Evolutionary conservation across 2,888 invertebrate genomes (phyloP), one percentile per base, ranked within the genome.

Genomic region (Acleris emargana): DNA sequence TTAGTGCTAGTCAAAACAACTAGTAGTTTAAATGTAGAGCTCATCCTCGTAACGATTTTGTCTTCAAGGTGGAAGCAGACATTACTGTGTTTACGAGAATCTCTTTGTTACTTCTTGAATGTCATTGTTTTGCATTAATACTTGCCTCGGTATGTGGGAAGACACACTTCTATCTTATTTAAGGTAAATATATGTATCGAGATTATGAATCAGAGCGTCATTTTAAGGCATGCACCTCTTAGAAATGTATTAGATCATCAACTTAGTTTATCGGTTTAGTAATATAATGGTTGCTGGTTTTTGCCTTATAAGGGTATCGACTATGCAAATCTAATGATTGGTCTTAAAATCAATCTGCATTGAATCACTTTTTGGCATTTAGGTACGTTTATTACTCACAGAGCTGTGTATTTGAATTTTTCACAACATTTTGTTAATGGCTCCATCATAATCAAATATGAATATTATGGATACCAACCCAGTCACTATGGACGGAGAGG

Each of bases 271-370:
- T 32, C 22, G 20, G 51, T 57, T 58, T 66, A 52, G 51, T 60
- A 60, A 64, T 52, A 25, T 43, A 42, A 20, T 57, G 43, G 43
- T 53, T 55, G 51, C 57, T 38, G 20, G 57, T 61, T 61, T 25
- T 45, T 66, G 57, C 51, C 61, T 66, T 66, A 66, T 61, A 57
- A 47, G 57, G 60, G 58, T 55, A 64, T 64, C 59, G 28, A 49
- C 51, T 51, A 57, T 57, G 60, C 66, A 61, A 61, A 60, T 61
- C 38, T 55, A 64, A 60, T 64, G 7, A 50, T 5, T 20, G 7
- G 22, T 51, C 16, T 52, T 7, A 28, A 28, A 28, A 28, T 38
- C 13, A 17, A 42, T 45, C 53, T 13, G 59, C 17, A 16, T 54
- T 28, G 51, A 64, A 64, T 55, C 18, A 47, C 16, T 13, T 54